A percentile compares a stretch with the other conserved stretches of the same genome.
Conservation (phyloP, 1,140 invertebrate genomes). For the Euschistus heros region DNA sequence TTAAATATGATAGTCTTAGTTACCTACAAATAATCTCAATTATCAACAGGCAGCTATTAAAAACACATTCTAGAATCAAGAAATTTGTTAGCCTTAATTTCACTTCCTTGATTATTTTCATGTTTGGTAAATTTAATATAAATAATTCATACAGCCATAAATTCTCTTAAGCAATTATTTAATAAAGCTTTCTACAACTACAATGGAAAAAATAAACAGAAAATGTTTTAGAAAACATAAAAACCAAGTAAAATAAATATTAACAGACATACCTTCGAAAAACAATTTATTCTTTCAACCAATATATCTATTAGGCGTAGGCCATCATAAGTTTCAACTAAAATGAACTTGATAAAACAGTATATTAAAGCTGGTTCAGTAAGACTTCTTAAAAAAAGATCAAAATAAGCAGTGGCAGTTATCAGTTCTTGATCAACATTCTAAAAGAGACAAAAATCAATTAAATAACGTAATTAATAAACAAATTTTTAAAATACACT, state of each 20-base stretch:
- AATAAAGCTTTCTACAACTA: too few species aligned
- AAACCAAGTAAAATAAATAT: not conserved
- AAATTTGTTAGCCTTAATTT: too few species aligned
- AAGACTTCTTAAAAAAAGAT: slow-evolving; percentile 75
- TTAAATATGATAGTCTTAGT: too few species aligned
- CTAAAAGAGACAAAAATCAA: slow-evolving; percentile 38
- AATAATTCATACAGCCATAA: too few species aligned
- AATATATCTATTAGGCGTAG: slow-evolving; percentile 64
- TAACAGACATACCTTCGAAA: slow-evolving; percentile 50
- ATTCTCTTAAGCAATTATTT: too few species aligned
- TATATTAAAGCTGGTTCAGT: slow-evolving; percentile 72
- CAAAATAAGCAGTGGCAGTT: slow-evolving; percentile 82
- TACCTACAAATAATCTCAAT: too few species aligned
- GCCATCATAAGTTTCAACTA: slow-evolving; percentile 75
- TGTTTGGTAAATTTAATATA: too few species aligned
- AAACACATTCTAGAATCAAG: too few species aligned
- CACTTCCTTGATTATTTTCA: too few species aligned
- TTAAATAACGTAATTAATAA: too few species aligned
- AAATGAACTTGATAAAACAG: slow-evolving; percentile 73
- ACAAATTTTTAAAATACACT: too few species aligned
- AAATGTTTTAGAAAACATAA: slow-evolving; percentile 37
- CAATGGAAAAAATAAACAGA: slow-evolving; percentile 78
- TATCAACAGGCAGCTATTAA: too few species aligned
- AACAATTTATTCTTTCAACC: slow-evolving; percentile 58
- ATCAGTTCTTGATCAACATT: slow-evolving; percentile 75